A percentile compares a stretch with the other conserved stretches of the same genome.
phyloP scores from a whole-genome alignment of 2,797 vertebrate species.

The Huso huso region DNA sequence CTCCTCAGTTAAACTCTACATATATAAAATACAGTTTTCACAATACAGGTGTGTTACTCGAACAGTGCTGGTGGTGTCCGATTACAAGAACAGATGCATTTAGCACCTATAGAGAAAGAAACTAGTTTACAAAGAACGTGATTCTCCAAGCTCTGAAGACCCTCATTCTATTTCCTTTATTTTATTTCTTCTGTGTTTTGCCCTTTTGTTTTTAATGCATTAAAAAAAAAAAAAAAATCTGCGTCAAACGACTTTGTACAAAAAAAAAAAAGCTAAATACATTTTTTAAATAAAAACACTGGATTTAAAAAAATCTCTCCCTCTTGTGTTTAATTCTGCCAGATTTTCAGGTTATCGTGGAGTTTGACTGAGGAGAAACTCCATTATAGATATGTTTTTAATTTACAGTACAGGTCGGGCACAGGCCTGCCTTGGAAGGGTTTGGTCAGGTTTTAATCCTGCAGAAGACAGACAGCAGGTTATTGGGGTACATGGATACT shows the following conservation, averaged over 20 bases:
- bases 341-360: conserved; percentile 9
- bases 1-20: too few species aligned
- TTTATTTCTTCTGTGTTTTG: conserved; percentile 49
- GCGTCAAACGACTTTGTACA: conserved; percentile 35
- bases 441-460: conserved; percentile 11
- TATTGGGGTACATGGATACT: too few species aligned
- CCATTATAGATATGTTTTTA: conserved; percentile 6
- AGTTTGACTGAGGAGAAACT: not conserved
- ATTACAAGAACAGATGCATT: too few species aligned
- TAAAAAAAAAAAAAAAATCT: conserved; percentile 41
- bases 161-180: conserved; percentile 31
- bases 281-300: conserved; percentile 32
- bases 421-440: conserved; percentile 2
- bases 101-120: too few species aligned
- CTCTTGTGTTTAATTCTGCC: conserved; percentile 10
- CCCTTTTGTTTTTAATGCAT: conserved; percentile 50
- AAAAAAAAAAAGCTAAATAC: conserved; percentile 35
- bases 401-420: conserved; percentile 2
- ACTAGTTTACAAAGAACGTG: too few species aligned
- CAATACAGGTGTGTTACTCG: too few species aligned
- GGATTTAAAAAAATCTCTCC: conserved; percentile 22
- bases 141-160: too few species aligned
- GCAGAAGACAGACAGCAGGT: not conserved
- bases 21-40: too few species aligned
- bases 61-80: too few species aligned